A percentile compares a stretch with the other conserved stretches of the same genome.
phyloP scores from a whole-genome alignment of 2,888 invertebrate genomes.

The Argyresthia albistria region DNA sequence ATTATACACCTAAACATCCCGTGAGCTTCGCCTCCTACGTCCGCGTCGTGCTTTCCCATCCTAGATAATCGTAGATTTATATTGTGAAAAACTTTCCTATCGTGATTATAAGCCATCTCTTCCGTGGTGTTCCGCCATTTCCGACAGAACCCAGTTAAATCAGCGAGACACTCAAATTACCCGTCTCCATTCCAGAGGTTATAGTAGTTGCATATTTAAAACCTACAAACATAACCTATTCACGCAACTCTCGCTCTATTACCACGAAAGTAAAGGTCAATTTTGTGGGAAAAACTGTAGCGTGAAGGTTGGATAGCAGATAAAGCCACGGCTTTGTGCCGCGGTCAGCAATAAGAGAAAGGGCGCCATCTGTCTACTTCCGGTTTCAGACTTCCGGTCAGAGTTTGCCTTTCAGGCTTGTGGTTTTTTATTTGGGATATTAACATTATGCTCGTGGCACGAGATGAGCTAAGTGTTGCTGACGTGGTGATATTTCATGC shows the following conservation, averaged over 20 bases:
- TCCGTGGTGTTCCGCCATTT: no score
- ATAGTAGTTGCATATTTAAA: constrained; percentile 42
- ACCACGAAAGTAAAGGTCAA: constrained; percentile 3
- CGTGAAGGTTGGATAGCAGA: constrained; percentile 10
- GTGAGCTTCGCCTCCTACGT: no score
- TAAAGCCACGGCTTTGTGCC: constrained; percentile 36
- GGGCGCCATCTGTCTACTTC: constrained; percentile 54
- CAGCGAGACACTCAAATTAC: constrained; percentile 37
- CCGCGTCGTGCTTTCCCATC: no score
- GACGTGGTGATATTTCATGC: no score
- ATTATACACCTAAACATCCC: no score
- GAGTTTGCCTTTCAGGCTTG: constrained; percentile 11
- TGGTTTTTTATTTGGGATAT: no score
- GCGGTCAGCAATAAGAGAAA: constrained; percentile 65
- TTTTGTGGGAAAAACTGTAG: neutral
- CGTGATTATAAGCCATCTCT: no score
- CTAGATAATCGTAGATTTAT: no score
- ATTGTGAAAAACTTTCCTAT: no score
- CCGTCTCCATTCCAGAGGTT: constrained; percentile 18
- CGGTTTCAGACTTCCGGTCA: constrained; percentile 45
- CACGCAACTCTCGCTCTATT: constrained; percentile 17
- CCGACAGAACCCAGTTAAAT: constrained; percentile 24
- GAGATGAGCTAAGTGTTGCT: constrained; percentile 20
- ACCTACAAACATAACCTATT: constrained; percentile 13
- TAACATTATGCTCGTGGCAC: no score